A percentile compares a stretch with the other conserved stretches of the same genome.
Conservation (phyloP, 2,888 invertebrate genomes). For the Horisme vitalbata region DNA sequence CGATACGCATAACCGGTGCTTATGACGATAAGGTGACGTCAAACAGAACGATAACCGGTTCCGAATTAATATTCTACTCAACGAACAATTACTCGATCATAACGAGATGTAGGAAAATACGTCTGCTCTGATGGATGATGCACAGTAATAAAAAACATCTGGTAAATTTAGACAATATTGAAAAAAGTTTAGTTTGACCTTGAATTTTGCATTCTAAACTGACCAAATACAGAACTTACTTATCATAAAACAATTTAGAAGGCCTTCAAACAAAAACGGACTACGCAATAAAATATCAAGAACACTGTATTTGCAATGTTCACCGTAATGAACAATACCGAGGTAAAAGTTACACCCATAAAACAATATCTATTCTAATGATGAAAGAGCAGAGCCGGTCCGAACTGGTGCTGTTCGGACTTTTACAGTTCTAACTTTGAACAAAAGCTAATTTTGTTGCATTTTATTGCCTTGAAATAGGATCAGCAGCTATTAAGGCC, state of each 20-base stretch:
- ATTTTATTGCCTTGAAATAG: slow-evolving; percentile 79
- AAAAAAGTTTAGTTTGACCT: not conserved
- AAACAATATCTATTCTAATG: slow-evolving; percentile 55
- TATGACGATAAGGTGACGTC: slow-evolving; percentile 28
- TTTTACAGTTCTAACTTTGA: slow-evolving; percentile 67
- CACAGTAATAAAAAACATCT: slow-evolving; percentile 1
- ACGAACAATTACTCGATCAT: slow-evolving; percentile 23
- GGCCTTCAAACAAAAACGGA: slow-evolving; percentile 12
- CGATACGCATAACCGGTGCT: slow-evolving; percentile 2
- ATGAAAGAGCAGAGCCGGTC: slow-evolving; percentile 45
- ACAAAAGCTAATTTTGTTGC: slow-evolving; percentile 82
- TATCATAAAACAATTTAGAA: not conserved
- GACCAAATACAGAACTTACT: slow-evolving; percentile 1
- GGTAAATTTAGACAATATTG: not conserved
- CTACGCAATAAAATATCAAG: slow-evolving; percentile 20
- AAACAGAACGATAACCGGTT: slow-evolving; percentile 28
- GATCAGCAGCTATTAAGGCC: slow-evolving; percentile 75
- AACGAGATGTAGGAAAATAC: slow-evolving; percentile 25
- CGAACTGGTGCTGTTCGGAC: slow-evolving; percentile 55
- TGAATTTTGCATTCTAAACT: slow-evolving; percentile 6
- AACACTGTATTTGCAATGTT: slow-evolving; percentile 22
- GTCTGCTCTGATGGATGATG: slow-evolving; percentile 7
- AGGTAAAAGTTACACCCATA: slow-evolving; percentile 57
- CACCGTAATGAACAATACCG: slow-evolving; percentile 51
- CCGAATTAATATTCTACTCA: slow-evolving; percentile 30